These are phyloP conservation scores for Chaetodon trifascialis DNA, from an alignment of 2,113 vertebrate species.

Conservation along the genomic window DNA sequence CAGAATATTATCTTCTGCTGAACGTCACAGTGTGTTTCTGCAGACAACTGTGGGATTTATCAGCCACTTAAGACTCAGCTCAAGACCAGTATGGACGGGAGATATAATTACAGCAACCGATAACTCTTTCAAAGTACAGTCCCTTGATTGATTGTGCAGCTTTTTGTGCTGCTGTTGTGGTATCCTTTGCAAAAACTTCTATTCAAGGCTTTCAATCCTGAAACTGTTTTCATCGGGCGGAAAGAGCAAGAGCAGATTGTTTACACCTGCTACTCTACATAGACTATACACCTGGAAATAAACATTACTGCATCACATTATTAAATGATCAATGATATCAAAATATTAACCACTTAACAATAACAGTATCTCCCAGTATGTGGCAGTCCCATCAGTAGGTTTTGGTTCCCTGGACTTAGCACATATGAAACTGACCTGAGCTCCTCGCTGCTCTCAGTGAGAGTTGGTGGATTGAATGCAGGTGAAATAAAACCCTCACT, in stretches of 20 bases:
- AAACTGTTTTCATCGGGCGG: background rate
- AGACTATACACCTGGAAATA: background rate
- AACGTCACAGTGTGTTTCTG: too few relatives aligned
- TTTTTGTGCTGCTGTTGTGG: background rate
- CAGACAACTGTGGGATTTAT: background rate
- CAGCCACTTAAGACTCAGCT: background rate
- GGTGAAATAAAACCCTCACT: background rate
- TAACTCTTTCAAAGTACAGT: too few relatives aligned
- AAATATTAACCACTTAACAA: background rate
- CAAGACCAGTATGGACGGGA: background rate
- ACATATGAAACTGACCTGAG: background rate
- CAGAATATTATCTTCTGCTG: too few relatives aligned
- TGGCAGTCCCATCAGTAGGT: background rate
- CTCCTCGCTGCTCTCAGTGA: background rate
- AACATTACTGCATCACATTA: background rate
- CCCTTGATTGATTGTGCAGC: background rate
- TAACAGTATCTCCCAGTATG: background rate
- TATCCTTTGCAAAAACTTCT: background rate
- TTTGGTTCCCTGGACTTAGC: background rate
- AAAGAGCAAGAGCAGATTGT: background rate
- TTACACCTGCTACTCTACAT: too few relatives aligned
- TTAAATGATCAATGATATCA: background rate
- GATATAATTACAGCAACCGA: background rate
- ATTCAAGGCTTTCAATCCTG: background rate
- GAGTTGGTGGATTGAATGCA: background rate